Percentiles rank a stretch among this genome's conserved stretches.
Evolutionary conservation across 37 sponge, comb jelly and placozoan genomes (phyloP).

Genomic region (Cliona cf. orientalis): DNA sequence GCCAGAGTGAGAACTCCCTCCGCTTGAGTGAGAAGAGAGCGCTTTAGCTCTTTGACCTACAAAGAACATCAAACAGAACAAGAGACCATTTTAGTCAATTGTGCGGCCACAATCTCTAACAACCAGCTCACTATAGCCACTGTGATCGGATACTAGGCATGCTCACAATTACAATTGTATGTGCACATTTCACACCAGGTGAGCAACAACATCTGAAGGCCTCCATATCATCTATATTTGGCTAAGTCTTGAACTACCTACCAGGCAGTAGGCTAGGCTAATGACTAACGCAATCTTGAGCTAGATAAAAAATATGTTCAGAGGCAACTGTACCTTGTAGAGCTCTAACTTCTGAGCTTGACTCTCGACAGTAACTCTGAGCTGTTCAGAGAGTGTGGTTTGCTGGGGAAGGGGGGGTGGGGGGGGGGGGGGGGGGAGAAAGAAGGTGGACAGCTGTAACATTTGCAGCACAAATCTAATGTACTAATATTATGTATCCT

Average conservation of each 20-base stretch:
- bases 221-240: too few relatives aligned
- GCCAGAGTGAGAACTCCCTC: slow-evolving; percentile 21
- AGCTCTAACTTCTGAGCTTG: slow-evolving; percentile 36
- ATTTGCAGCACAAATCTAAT: too few relatives aligned
- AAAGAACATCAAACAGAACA: background rate
- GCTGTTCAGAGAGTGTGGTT: background rate
- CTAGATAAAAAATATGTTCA: too few relatives aligned
- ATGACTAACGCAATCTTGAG: too few relatives aligned
- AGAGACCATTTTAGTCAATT: background rate
- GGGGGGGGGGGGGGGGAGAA: too few relatives aligned
- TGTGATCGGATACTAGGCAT: too few relatives aligned
- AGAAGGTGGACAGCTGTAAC: too few relatives aligned
- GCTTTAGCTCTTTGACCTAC: slow-evolving; percentile 23
- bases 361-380: slow-evolving; percentile 18
- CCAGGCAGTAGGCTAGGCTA: too few relatives aligned
- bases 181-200: background rate
- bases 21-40: slow-evolving; percentile 14
- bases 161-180: too few relatives aligned
- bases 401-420: too few relatives aligned
- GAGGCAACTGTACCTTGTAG: slow-evolving; percentile 53
- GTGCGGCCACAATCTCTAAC: background rate
- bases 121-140: background rate
- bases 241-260: too few relatives aligned
- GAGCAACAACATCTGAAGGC: background rate
- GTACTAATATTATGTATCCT: background rate